Conservation (phyloP, 2,888 invertebrate genomes). For the Unio pictorum region DNA sequence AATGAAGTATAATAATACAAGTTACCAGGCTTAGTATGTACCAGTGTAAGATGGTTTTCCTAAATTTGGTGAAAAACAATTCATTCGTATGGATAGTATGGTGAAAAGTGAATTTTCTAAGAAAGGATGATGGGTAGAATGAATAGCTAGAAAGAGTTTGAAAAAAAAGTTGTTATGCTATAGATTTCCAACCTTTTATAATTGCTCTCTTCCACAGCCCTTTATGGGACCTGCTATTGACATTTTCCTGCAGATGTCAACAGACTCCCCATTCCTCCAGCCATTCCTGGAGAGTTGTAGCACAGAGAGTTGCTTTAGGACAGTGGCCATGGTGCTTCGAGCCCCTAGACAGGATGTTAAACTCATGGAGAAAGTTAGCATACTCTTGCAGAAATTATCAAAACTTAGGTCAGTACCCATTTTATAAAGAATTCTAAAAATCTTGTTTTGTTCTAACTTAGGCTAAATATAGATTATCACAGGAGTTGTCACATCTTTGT, state of each 20-base stretch:
- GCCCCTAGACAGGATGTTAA: constrained; percentile 61
- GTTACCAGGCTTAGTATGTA: too few species aligned
- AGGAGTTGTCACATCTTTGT: too few species aligned
- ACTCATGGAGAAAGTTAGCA: constrained; percentile 66
- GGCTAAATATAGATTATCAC: too few species aligned
- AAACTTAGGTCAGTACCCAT: constrained; percentile 56
- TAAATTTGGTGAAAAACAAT: too few species aligned
- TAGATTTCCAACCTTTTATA: not conserved
- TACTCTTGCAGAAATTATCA: constrained; percentile 68
- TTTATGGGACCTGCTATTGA: constrained; percentile 64
- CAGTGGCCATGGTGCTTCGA: constrained; percentile 63
- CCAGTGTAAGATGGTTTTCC: too few species aligned
- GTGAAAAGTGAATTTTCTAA: too few species aligned
- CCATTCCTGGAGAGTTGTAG: constrained; percentile 67
- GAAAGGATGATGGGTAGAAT: too few species aligned
- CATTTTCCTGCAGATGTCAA: constrained; percentile 65
- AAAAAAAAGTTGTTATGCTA: not conserved
- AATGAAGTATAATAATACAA: too few species aligned
- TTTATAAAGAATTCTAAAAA: too few species aligned
- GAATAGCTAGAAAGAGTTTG: not conserved
- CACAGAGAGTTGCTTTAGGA: constrained; percentile 67
- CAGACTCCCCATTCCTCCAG: constrained; percentile 63
- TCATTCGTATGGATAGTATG: too few species aligned
- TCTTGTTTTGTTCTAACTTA: too few species aligned
- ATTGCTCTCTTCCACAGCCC: constrained; percentile 47